Conservation (phyloP, 1,140 invertebrate species). For the Ips typographus region DNA sequence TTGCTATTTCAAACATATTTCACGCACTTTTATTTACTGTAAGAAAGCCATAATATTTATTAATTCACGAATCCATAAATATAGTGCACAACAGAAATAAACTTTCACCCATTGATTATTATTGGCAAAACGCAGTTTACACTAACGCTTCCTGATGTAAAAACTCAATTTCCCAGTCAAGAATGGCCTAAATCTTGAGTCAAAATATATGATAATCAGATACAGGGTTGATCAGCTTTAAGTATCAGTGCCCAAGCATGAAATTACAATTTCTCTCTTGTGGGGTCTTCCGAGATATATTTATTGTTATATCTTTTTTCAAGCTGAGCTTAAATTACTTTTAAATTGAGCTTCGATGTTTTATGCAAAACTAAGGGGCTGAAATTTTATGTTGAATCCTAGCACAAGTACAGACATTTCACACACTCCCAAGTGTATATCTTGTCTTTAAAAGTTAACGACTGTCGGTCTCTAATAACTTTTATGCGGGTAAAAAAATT, state of each 20-base stretch:
- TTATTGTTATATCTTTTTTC: conserved; percentile 19
- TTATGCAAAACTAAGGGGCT: not conserved
- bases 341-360: not conserved
- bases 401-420: too few species aligned
- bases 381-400: too few species aligned
- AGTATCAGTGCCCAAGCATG: conserved; percentile 47
- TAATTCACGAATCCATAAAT: too few species aligned
- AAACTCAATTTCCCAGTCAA: too few species aligned
- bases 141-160: too few species aligned
- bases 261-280: conserved; percentile 46
- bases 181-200: not conserved
- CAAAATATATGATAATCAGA: conserved; percentile 48
- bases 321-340: conserved; percentile 23
- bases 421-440: too few species aligned
- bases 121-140: too few species aligned
- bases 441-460: not conserved
- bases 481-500: conserved; percentile 20
- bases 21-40: too few species aligned
- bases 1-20: too few species aligned
- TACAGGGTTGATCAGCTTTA: conserved; percentile 45
- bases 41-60: too few species aligned
- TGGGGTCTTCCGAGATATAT: conserved; percentile 39
- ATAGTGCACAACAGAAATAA: too few species aligned
- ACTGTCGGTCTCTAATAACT: conserved; percentile 2
- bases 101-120: too few species aligned